Evolutionary conservation across 1,140 invertebrate genomes (phyloP).

Genomic region (Cherax destructor): DNA sequence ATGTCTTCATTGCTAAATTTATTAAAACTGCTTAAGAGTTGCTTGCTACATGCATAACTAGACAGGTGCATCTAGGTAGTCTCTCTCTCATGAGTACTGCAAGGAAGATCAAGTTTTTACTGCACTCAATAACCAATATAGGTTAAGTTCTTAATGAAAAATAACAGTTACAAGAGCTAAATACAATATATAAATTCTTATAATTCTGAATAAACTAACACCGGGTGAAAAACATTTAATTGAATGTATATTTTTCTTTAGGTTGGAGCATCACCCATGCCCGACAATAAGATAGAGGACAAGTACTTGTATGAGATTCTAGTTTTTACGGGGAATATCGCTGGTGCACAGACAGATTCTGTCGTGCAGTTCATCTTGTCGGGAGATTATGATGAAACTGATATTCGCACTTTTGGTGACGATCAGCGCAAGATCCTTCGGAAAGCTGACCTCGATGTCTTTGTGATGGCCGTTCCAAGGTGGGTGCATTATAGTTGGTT

Average conservation of each 20-base stretch:
- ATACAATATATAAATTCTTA: too few species aligned
- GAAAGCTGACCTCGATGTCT: constrained; percentile 76
- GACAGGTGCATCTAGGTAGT: too few species aligned
- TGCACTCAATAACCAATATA: too few species aligned
- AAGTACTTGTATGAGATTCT: constrained; percentile 79
- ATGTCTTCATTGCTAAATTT: too few species aligned
- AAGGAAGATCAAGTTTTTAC: too few species aligned
- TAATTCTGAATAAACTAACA: too few species aligned
- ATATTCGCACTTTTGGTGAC: constrained; percentile 75
- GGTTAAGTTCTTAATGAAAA: too few species aligned
- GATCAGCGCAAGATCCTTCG: constrained; percentile 76
- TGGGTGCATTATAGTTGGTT: not conserved
- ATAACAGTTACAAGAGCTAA: too few species aligned
- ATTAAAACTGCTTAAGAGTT: too few species aligned
- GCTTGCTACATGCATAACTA: too few species aligned
- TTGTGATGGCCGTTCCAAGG: constrained; percentile 76
- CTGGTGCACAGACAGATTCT: constrained; percentile 78
- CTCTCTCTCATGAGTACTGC: too few species aligned
- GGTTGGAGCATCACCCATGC: constrained; percentile 77
- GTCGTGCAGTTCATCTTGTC: constrained; percentile 77
- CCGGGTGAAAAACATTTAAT: too few species aligned
- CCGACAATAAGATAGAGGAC: constrained; percentile 76
- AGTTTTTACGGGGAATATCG: constrained; percentile 78
- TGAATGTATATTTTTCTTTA: constrained; percentile 30
- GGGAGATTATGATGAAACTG: constrained; percentile 77